Evolutionary conservation across 1,140 invertebrate species (phyloP).

Genomic region (Drosophila mayri): DNA sequence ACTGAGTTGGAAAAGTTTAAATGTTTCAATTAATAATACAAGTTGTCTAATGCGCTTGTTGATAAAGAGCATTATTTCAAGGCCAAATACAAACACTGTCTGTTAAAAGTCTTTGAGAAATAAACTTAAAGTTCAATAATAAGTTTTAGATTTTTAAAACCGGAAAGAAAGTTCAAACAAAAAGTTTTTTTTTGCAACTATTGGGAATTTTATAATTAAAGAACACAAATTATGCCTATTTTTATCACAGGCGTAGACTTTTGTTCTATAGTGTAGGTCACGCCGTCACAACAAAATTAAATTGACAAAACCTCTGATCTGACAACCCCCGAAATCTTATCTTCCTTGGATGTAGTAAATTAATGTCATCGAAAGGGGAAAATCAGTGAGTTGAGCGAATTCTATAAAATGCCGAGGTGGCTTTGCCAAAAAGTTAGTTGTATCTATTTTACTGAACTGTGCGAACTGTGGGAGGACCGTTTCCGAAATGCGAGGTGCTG

Average conservation of each 20-base stretch:
- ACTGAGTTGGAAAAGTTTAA: neutral
- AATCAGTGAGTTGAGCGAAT: conserved; percentile 4
- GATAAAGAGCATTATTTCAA: neutral
- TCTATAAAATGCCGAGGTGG: conserved; percentile 35
- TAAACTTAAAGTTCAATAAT: too few relatives aligned
- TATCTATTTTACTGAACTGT: conserved; percentile 14
- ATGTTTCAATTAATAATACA: conserved; percentile 21
- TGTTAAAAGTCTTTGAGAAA: neutral
- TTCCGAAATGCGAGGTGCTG: conserved; percentile 37
- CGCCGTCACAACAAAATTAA: neutral
- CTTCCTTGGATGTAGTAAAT: conserved; percentile 55
- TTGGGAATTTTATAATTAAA: neutral
- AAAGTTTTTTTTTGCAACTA: neutral
- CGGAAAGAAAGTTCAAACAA: too few relatives aligned
- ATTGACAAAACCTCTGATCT: conserved; percentile 19
- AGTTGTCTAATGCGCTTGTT: conserved; percentile 14
- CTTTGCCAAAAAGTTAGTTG: conserved; percentile 30
- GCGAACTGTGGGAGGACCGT: neutral
- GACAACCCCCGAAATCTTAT: conserved; percentile 63
- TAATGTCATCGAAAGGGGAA: conserved; percentile 40
- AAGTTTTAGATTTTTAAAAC: neutral
- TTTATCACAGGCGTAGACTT: neutral
- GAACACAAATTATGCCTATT: neutral
- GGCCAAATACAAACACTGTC: conserved; percentile 1
- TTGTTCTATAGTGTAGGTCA: neutral